Conservation (phyloP, 1,140 invertebrate species). For the Dryas iulia region DNA sequence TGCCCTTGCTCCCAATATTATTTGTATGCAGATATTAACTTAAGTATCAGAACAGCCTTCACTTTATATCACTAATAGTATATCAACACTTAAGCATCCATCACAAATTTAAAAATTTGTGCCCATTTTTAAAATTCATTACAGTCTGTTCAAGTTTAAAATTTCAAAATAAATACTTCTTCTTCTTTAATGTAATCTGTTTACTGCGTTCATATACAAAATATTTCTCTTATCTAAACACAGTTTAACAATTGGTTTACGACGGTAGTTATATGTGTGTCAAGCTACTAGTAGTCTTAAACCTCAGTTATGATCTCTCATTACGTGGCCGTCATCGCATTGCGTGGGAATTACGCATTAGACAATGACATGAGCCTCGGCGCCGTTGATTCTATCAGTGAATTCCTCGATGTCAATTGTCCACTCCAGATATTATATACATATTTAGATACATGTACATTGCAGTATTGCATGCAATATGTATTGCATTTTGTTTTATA, state of each 20-base stretch:
- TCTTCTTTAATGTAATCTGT: no score
- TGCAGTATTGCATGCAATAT: background rate
- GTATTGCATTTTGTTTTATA: background rate
- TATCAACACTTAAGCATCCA: no score
- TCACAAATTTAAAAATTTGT: no score
- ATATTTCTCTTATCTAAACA: background rate
- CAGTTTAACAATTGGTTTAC: background rate
- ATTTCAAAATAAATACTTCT: no score
- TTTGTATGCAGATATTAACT: background rate
- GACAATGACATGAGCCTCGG: conserved; percentile 37
- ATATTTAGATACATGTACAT: background rate
- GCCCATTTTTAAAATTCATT: no score
- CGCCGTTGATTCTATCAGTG: conserved; percentile 37
- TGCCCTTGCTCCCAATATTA: background rate
- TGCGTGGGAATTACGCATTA: conserved; percentile 41
- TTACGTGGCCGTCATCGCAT: conserved; percentile 35
- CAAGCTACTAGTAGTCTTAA: background rate
- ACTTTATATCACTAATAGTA: background rate
- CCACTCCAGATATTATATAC: conserved; percentile 21
- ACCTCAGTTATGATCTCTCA: conserved; percentile 24
- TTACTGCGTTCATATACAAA: background rate
- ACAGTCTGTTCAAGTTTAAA: no score
- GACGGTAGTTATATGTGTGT: background rate
- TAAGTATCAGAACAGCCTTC: background rate
- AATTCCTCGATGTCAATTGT: conserved; percentile 43